phyloP scores from a whole-genome alignment of 2,888 invertebrate species.

The Ochropleura plecta region DNA sequence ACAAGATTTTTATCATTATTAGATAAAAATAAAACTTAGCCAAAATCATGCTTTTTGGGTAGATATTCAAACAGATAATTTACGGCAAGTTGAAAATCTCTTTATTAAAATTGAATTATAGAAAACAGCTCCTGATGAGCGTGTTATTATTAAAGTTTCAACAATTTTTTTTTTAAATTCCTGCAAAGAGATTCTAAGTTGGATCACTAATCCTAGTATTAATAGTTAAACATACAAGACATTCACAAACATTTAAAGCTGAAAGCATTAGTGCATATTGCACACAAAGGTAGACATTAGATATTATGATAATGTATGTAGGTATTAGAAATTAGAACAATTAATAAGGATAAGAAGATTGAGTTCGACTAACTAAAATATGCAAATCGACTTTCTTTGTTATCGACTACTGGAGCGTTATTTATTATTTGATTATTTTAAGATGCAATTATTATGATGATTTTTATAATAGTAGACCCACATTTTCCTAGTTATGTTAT shows the following conservation, averaged over 20 bases:
- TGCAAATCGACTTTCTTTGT: neutral
- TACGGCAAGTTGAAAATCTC: neutral
- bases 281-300: slow-evolving; percentile 50
- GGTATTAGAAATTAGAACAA: slow-evolving; percentile 31
- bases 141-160: neutral
- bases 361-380: neutral
- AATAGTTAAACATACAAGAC: slow-evolving; percentile 26
- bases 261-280: slow-evolving; percentile 77
- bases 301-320: slow-evolving; percentile 43
- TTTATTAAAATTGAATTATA: neutral
- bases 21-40: neutral
- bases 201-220: slow-evolving; percentile 13
- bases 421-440: neutral
- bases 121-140: neutral
- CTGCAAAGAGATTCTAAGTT: neutral
- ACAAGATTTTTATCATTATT: neutral
- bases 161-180: neutral
- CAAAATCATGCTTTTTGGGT: neutral
- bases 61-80: neutral
- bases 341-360: neutral
- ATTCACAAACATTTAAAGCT: slow-evolving; percentile 70
- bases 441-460: slow-evolving; percentile 15
- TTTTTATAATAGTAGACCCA: too few species aligned
- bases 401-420: neutral
- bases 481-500: too few species aligned